Percentiles rank a stretch among this genome's conserved stretches.
These are phyloP conservation scores for Galleria mellonella DNA, from an alignment of 1,140 invertebrate genomes.

Conservation along the genomic window DNA sequence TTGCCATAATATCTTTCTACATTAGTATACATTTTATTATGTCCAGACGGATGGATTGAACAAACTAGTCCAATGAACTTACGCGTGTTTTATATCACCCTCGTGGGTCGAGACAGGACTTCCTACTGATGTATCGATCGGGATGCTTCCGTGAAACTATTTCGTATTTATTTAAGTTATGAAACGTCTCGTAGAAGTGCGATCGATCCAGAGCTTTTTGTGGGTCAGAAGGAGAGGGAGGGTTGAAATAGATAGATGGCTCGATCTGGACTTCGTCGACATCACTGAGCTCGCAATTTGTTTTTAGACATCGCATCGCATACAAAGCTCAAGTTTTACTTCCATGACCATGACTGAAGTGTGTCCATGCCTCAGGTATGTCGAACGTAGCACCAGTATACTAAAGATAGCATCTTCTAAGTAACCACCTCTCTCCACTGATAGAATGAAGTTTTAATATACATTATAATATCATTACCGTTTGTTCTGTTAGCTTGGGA, in stretches of 20 bases:
- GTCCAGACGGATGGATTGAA: conserved; percentile 67
- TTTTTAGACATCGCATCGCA: too few species aligned
- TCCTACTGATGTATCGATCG: conserved; percentile 27
- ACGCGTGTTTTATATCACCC: conserved; percentile 31
- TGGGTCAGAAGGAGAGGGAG: too few species aligned
- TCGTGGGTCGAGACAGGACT: conserved; percentile 28
- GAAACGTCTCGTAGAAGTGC: conserved; percentile 7
- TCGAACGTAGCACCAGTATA: too few species aligned
- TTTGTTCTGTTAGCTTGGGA: conserved; percentile 55
- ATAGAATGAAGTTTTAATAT: conserved; percentile 12
- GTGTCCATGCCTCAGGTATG: too few species aligned
- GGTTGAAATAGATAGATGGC: too few species aligned
- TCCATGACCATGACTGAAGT: too few species aligned
- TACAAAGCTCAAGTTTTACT: too few species aligned
- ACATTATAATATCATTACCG: conserved; percentile 26
- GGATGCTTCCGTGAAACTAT: conserved; percentile 35
- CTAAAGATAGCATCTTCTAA: neutral
- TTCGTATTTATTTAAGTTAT: conserved; percentile 49
- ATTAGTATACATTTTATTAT: conserved; percentile 65
- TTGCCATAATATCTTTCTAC: conserved; percentile 73
- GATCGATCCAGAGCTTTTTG: too few species aligned
- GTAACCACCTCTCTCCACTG: conserved; percentile 16
- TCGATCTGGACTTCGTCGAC: too few species aligned
- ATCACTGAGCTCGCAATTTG: too few species aligned
- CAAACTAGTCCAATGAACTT: conserved; percentile 67